These are phyloP conservation scores for Amblyopsis rosae DNA, from an alignment of 2,113 vertebrate genomes.

Conservation along the genomic window DNA sequence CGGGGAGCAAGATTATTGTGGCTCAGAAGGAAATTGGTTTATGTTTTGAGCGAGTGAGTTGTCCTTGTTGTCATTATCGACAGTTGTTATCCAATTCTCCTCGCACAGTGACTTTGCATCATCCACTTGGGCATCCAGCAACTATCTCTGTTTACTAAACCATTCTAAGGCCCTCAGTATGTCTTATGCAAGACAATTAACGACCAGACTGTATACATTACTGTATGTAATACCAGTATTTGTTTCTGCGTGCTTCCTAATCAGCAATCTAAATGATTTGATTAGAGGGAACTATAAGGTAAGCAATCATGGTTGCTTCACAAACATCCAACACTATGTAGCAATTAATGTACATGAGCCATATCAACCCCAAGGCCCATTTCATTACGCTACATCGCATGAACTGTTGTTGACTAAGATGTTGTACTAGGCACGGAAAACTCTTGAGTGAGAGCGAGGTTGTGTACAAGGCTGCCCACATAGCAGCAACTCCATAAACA, in stretches of 20 bases:
- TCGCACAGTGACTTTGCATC: conserved; percentile 23
- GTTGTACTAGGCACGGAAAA: conserved; percentile 52
- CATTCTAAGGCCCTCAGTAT: no score
- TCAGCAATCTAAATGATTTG: no score
- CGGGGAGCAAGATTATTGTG: neutral
- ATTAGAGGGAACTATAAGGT: neutral
- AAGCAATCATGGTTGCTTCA: conserved; percentile 7
- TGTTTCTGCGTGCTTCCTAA: no score
- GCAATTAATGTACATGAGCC: conserved; percentile 31
- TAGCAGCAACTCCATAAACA: conserved; percentile 69
- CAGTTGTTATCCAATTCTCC: conserved; percentile 29
- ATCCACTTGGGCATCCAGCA: conserved; percentile 38
- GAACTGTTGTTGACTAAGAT: conserved; percentile 41
- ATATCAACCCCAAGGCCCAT: conserved; percentile 20
- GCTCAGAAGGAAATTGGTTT: conserved; percentile 18
- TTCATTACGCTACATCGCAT: conserved; percentile 33
- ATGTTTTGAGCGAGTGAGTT: conserved; percentile 20
- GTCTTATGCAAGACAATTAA: neutral
- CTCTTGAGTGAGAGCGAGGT: conserved; percentile 38
- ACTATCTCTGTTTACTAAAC: neutral
- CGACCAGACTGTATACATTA: no score
- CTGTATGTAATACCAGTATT: no score
- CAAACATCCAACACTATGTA: conserved; percentile 9
- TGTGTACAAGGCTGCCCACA: conserved; percentile 68
- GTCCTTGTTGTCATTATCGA: conserved; percentile 27